These are phyloP conservation scores for Thecocarcelia acutangulata DNA, from an alignment of 2,888 invertebrate species.

Conservation along the genomic window DNA sequence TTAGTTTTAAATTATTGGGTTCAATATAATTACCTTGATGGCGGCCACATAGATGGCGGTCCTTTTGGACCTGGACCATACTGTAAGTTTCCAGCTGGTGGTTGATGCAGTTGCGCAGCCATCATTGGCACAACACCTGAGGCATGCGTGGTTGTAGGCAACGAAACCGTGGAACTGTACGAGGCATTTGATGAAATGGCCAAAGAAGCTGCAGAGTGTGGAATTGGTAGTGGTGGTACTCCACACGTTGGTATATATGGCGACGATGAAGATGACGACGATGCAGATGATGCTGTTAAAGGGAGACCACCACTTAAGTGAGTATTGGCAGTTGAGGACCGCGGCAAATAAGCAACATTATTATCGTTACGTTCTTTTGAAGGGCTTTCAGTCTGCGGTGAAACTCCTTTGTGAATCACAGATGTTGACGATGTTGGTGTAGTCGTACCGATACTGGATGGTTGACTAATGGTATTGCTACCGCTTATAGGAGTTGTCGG, in stretches of 20 bases:
- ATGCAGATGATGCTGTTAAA: slow-evolving; percentile 72
- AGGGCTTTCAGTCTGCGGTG: slow-evolving; percentile 90
- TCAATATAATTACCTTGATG: slow-evolving; percentile 68
- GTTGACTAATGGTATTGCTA: slow-evolving; percentile 52
- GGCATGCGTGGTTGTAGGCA: slow-evolving; percentile 68
- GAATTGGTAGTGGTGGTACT: slow-evolving; percentile 53
- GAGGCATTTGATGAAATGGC: slow-evolving; percentile 67
- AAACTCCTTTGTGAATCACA: slow-evolving; percentile 85
- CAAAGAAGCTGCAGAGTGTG: slow-evolving; percentile 65
- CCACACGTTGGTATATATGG: slow-evolving; percentile 57
- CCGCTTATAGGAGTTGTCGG: slow-evolving; percentile 73
- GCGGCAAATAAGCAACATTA: slow-evolving; percentile 80
- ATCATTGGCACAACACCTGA: slow-evolving; percentile 66
- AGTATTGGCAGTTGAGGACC: slow-evolving; percentile 73
- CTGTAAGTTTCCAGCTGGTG: slow-evolving; percentile 52
- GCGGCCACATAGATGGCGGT: slow-evolving; percentile 69
- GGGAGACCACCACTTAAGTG: slow-evolving; percentile 53
- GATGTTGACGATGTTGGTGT: slow-evolving; percentile 78
- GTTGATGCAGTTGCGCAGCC: slow-evolving; percentile 57
- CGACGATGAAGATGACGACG: slow-evolving; percentile 40
- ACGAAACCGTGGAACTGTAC: slow-evolving; percentile 68
- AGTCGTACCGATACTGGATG: slow-evolving; percentile 56
- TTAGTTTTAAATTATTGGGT: not conserved
- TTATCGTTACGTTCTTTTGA: slow-evolving; percentile 92
- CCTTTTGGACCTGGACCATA: slow-evolving; percentile 58